Base-by-base conservation (phyloP, 2,797 vertebrate species). In the Danio choprae region DNA sequence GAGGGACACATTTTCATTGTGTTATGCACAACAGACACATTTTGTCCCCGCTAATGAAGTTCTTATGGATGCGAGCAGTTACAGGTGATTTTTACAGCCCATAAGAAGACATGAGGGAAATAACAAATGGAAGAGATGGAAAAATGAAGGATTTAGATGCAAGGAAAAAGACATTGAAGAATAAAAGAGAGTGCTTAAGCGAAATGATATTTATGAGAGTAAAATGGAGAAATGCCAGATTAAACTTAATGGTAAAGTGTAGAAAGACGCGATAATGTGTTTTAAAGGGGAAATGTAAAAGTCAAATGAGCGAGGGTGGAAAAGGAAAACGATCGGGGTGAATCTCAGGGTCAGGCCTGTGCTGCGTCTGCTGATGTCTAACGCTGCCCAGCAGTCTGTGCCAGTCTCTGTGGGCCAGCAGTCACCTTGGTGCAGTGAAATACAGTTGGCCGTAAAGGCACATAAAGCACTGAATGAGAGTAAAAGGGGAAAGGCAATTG, bases 351-450 rank as follows among this genome's bases (percentile, higher is more conserved):
- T 50, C 72, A 74, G 22, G 44, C 55, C 11, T 59, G 22, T 29
- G n/a, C 44, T 51, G 71, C 13, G 12, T 62, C 12, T 43, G 43
- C 38, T 70, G 29, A 53, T 63, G 13, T 62, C 22, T 65, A 44
- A 20, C 0, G 5, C n/a, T 56, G 9, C 16, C n/a, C 20, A 7
- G 38, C 38, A 40, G 20, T 64, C 46, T 59, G 41, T 50, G 69
- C 59, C 55, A 58, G 60, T 51, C 71, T 81, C 62, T 55, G 56
- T 48, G 72, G 62, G 78, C 67, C 86, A 86, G 88, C 91, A 91
- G 91, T 94, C 92, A 94, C 92, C 93, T 94, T 94, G 92, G 89
- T 90, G 91, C 88, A 84, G 85, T 89, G 89, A 91, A 92, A 91
- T 92, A 91, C 90, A 64, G 69, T 87, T 74, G 83, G 85, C 88